Conservation (phyloP, 1,140 invertebrate genomes). For the Melanaphis sacchari region DNA sequence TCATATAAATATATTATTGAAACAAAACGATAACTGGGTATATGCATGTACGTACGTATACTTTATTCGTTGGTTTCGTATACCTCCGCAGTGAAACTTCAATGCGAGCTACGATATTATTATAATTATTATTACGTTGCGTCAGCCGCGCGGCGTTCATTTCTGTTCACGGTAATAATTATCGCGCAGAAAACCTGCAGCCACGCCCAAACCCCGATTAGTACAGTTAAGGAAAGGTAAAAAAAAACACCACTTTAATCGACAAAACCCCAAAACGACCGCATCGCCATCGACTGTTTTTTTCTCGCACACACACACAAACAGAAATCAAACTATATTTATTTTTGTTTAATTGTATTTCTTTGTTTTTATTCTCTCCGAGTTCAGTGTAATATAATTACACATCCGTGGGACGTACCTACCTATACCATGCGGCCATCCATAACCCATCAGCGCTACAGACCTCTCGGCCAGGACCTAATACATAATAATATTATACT, state of each 20-base stretch:
- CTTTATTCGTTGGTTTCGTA: neutral
- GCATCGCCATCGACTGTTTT: slow-evolving; percentile 3
- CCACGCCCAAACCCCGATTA: slow-evolving; percentile 42
- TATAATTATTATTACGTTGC: slow-evolving; percentile 18
- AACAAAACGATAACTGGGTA: neutral
- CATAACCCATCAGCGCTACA: slow-evolving; percentile 20
- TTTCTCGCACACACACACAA: neutral
- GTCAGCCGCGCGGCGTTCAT: slow-evolving; percentile 22
- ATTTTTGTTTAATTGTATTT: neutral
- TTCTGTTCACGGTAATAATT: slow-evolving; percentile 40
- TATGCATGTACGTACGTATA: neutral
- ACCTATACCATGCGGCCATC: slow-evolving; percentile 13
- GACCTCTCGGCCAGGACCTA: neutral
- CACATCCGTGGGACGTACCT: neutral
- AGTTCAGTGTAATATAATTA: neutral
- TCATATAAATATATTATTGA: slow-evolving; percentile 12
- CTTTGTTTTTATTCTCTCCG: slow-evolving; percentile 1
- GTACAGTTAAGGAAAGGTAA: neutral
- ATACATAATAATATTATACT: neutral
- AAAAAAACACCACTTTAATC: slow-evolving; percentile 47
- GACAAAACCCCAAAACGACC: slow-evolving; percentile 17
- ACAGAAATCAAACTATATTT: slow-evolving; percentile 22
- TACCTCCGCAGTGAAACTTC: neutral
- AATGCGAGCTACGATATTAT: neutral
- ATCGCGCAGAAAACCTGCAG: slow-evolving; percentile 43